Conservation (phyloP, 2,113 vertebrate species). For the Apodemus speciosus region DNA sequence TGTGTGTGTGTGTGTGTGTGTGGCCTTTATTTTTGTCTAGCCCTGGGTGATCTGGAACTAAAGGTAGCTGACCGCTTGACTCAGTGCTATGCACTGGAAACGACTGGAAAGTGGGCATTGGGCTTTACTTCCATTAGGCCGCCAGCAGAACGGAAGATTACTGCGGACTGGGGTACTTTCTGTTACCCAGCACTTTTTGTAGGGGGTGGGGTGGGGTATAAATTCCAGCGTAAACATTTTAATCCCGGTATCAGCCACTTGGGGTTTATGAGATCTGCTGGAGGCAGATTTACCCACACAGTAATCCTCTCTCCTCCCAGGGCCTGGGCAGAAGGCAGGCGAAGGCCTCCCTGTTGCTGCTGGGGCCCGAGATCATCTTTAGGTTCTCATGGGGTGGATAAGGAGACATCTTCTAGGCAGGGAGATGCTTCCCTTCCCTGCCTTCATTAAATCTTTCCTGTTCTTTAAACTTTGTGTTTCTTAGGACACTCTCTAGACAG, state of each 20-base stretch:
- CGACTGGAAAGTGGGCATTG: background rate
- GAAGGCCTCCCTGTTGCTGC: background rate
- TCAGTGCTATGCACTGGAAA: background rate
- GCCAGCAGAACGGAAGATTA: background rate
- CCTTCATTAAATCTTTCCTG: background rate
- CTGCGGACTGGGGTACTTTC: background rate
- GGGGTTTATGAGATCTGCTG: conserved; percentile 2
- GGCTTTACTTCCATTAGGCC: background rate
- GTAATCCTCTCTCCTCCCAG: background rate
- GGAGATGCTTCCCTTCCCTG: background rate
- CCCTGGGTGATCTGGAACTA: background rate
- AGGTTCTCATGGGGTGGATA: background rate
- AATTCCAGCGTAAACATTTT: conserved; percentile 57
- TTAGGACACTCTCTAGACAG: background rate
- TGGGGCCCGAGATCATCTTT: background rate
- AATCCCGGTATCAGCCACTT: conserved; percentile 19
- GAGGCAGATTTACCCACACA: conserved; percentile 9
- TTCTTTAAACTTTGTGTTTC: background rate
- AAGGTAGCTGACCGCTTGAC: background rate
- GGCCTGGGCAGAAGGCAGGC: background rate
- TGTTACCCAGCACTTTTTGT: conserved; percentile 27
- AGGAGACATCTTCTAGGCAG: background rate
- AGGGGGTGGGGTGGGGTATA: background rate
- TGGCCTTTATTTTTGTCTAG: background rate
- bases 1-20: background rate